Base-by-base conservation (phyloP, 92 coral and sea anemone species). In the Phenganax stokvisi region DNA sequence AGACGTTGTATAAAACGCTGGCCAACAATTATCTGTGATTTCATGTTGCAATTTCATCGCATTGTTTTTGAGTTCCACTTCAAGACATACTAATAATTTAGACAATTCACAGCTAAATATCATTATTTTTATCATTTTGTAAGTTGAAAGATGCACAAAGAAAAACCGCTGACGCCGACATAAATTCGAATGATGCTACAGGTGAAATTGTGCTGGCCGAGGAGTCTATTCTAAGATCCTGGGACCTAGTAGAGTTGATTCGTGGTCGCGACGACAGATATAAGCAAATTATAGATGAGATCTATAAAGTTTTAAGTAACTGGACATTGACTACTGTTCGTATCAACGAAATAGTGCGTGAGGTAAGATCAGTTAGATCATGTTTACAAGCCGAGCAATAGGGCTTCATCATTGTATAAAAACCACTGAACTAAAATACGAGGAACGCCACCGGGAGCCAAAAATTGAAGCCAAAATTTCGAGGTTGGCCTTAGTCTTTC, bases 151-250 rank as follows among this genome's bases (percentile, higher is more conserved):
- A 85, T 58, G 88, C 87, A 25, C 85, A 84, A 85, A 25, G 79
- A 25, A 87, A 83, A 47, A 82, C 96, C 5, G 79, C 65, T 15
- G 57, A 74, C 37, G 87, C 96, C 11, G 85, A 90, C 53, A 27
- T 31, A 15, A 59, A 77, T 51, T 80, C 92, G 62, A 82, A 51
- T 55, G 84, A 87, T 56, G 91, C 90, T 11, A 54, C 82, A 10
- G 67, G 86, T 6, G 86, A 90, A 75, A 85, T 90, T 17, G 89
- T 82, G 44, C 81, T 56, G 56, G 92, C 97, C 1, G 90, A 90
- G 80, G 74, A 67, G 27, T 94, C 98, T 58, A 84, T 94, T 58
- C 86, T 87, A 71, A 85, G 93, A 47, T 90, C 96, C 3, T 87
- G 92, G 60, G 81, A 80, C 56, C 72, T 91, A 79, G 84, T 94